Conservation (phyloP, 2,113 vertebrate species). For the Elachura formosa region DNA sequence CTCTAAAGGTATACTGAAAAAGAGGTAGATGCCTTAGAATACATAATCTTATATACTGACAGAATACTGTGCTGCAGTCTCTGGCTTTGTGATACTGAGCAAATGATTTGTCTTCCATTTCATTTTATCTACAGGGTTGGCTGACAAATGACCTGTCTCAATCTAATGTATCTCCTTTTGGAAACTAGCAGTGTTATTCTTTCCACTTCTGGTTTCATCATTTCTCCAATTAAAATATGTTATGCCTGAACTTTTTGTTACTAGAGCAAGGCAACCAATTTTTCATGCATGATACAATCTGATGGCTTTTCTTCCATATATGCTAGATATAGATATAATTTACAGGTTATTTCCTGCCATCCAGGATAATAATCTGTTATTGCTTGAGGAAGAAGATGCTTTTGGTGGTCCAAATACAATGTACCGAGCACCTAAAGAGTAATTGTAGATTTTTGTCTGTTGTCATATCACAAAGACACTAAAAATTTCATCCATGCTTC, state of each 20-base stretch:
- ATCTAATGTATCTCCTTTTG: neutral
- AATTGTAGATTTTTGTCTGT: neutral
- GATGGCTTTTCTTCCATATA: neutral
- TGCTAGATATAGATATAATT: neutral
- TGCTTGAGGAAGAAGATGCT: neutral
- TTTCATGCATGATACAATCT: neutral
- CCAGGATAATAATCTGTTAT: neutral
- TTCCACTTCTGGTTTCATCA: neutral
- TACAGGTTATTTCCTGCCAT: neutral
- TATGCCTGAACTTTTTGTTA: neutral
- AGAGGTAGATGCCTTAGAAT: neutral
- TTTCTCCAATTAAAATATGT: slow-evolving; percentile 48
- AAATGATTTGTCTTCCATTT: neutral
- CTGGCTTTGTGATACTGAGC: neutral
- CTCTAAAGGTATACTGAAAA: neutral
- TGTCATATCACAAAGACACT: neutral
- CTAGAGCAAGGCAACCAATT: neutral
- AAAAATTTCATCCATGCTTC: neutral
- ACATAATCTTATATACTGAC: neutral
- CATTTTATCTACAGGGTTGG: neutral
- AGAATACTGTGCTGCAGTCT: neutral
- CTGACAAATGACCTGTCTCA: slow-evolving; percentile 21
- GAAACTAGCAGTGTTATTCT: slow-evolving; percentile 9
- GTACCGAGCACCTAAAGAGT: neutral
- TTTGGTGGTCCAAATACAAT: neutral